These are phyloP conservation scores for Rana temporaria DNA, from an alignment of 2,113 vertebrate species.

Conservation along the genomic window DNA sequence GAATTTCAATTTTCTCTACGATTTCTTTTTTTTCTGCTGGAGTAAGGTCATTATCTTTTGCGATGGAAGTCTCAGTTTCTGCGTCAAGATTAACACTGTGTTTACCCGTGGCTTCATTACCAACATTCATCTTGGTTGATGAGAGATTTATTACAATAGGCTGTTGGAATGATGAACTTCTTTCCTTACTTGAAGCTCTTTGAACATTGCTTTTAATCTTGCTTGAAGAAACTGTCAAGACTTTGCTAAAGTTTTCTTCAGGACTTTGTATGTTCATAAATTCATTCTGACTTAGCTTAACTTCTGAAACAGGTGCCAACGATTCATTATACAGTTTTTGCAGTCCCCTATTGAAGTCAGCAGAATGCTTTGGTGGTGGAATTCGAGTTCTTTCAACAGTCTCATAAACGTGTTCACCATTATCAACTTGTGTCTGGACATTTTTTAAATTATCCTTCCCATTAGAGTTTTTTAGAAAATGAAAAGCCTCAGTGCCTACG, in stretches of 20 bases:
- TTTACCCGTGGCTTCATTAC: not conserved
- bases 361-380: not conserved
- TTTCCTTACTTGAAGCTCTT: not conserved
- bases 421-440: not conserved
- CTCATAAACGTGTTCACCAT: not conserved
- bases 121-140: not conserved
- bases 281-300: not conserved
- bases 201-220: not conserved
- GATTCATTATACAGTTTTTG: slow-evolving; percentile 66
- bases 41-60: not conserved
- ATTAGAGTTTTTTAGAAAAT: not conserved
- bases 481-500: not conserved
- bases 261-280: not conserved
- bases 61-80: not conserved
- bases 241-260: not conserved
- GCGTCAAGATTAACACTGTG: not conserved
- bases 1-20: slow-evolving; percentile 16
- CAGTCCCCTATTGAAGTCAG: slow-evolving; percentile 54
- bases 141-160: slow-evolving; percentile 6
- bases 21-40: slow-evolving; percentile 40
- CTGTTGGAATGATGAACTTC: not conserved
- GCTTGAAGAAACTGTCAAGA: not conserved
- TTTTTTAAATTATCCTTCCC: not conserved
- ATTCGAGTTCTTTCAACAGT: not conserved
- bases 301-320: not conserved